phyloP scores from a whole-genome alignment of 2,113 vertebrate genomes.

The Oophaga pumilio region DNA sequence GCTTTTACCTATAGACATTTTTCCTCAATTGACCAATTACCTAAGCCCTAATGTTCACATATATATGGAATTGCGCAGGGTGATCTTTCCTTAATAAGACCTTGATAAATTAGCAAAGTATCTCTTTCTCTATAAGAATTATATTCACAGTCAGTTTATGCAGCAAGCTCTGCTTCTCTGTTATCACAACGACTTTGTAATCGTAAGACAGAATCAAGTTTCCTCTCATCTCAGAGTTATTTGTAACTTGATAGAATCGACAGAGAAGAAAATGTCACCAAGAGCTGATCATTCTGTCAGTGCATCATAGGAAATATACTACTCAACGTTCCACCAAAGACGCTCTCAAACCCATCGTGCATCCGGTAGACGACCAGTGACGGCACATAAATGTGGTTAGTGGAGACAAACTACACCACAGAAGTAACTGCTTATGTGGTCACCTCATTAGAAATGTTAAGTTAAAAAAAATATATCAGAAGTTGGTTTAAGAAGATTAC shows the following conservation, averaged over 20 bases:
- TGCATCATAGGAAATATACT: background rate
- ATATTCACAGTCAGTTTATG: background rate
- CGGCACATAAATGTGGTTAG: background rate
- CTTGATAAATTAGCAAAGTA: background rate
- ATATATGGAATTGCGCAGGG: background rate
- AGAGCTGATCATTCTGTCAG: background rate
- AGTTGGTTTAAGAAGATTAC: background rate
- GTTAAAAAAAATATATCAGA: background rate
- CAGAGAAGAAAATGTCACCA: background rate
- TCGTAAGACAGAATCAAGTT: background rate
- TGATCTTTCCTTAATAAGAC: background rate
- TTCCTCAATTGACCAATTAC: background rate
- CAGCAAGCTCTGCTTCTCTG: background rate
- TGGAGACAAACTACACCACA: background rate
- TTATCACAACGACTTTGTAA: background rate
- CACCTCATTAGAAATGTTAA: background rate
- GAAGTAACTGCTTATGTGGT: background rate
- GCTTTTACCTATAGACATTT: background rate
- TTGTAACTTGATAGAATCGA: background rate
- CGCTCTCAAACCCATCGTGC: background rate
- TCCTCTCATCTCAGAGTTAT: background rate
- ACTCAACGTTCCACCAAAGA: background rate
- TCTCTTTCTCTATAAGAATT: background rate
- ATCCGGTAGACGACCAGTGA: background rate
- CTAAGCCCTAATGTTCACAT: background rate